Evolutionary conservation across 2,797 vertebrate species (phyloP), one percentile per base, ranked within the genome.

Genomic region (Nothura maculosa): DNA sequence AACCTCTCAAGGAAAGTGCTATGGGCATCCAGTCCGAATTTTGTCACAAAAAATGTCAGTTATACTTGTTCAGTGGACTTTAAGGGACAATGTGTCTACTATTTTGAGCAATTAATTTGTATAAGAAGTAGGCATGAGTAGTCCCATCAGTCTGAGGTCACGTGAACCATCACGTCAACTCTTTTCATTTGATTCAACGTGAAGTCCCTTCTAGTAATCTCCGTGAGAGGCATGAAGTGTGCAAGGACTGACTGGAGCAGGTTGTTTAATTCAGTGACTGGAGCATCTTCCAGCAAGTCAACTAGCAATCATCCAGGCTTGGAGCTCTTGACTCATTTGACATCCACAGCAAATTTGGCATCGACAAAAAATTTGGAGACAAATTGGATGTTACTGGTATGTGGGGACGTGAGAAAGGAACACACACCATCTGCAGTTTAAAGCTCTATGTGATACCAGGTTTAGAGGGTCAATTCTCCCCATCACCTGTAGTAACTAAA

Each of bases 291-390:
- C 15, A 69, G 43, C 22, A 34, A 3, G 19, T 17, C 27, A 43
- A 11, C 5, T 10, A 32, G 45, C 17, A 7, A 45, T 40, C 61
- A 58, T 67, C 52, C 61, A 48, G 2, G 61, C 68, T 3, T 11
- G 60, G 30, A 52, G 43, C 9, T 6, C 2, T 27, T 57, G 81
- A 30, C 38, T 36, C 22, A 10, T 63, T 76, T 74, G 17, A 7
- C 50, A 12, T 27, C 5, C 20, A 30, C 8, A 80, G n/a, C 32
- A 66, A 69, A 58, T 85, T 70, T 40, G 76, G 67, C n/a, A n/a
- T n/a, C n/a, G n/a, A n/a, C n/a, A n/a, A n/a, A n/a, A 66, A 69
- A 58, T 85, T 70, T 40, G 76, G 67, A 69, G 70, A n/a, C 52
- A 50, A 5, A 9, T 20, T 45, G 40, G 24, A 40, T 85, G 24